phyloP scores from a whole-genome alignment of 2,797 vertebrate species.

The Apogon talboti region DNA sequence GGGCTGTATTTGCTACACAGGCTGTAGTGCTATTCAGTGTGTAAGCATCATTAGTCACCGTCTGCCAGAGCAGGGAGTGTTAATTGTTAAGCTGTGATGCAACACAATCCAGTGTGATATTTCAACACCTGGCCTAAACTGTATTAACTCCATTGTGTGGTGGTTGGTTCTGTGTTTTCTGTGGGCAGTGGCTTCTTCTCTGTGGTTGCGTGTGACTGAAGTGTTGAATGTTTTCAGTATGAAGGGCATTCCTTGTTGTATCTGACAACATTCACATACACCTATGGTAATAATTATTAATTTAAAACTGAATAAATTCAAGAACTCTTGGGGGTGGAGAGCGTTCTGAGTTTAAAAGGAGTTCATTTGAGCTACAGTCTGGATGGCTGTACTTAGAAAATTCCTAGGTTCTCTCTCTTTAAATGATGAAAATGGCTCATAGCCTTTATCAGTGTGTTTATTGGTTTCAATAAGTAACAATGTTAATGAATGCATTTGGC shows the following conservation, averaged over 20 bases:
- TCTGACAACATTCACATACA: background rate
- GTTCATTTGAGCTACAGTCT: too few relatives aligned
- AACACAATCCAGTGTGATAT: slow-evolving; percentile 14
- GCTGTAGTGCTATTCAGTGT: slow-evolving; percentile 14
- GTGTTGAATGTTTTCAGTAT: background rate
- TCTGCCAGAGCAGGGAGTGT: slow-evolving; percentile 1
- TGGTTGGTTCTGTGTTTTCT: slow-evolving; percentile 1
- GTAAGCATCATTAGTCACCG: slow-evolving; percentile 19
- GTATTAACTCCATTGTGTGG: background rate
- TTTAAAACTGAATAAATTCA: background rate
- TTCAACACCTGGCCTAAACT: slow-evolving; percentile 30
- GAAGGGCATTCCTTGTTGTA: background rate
- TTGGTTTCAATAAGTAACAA: too few relatives aligned
- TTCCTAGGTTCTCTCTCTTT: too few relatives aligned
- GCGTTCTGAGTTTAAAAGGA: too few relatives aligned
- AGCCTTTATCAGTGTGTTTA: too few relatives aligned
- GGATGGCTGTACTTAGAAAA: too few relatives aligned
- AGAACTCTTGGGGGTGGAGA: too few relatives aligned
- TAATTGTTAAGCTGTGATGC: slow-evolving; percentile 31
- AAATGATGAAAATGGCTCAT: too few relatives aligned
- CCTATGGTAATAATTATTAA: background rate
- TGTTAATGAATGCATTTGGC: too few relatives aligned
- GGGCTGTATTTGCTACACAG: slow-evolving; percentile 13
- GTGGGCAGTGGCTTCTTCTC: background rate
- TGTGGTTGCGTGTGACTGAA: slow-evolving; percentile 5